These are phyloP conservation scores for Butorides virescens DNA, from an alignment of 2,113 vertebrate species.

Conservation along the genomic window DNA sequence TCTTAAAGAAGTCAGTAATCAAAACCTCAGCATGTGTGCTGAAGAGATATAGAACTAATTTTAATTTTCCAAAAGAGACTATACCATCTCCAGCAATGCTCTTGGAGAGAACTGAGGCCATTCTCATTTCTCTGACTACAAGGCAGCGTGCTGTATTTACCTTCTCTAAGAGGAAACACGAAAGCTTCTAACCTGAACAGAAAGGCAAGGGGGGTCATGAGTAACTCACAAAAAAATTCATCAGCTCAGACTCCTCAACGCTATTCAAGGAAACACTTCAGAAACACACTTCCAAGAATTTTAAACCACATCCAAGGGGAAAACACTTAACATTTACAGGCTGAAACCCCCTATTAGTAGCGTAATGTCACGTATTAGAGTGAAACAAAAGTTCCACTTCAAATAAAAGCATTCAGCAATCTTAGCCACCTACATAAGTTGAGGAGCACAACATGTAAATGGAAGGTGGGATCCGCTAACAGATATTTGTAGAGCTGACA, in stretches of 20 bases:
- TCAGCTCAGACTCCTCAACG: neutral
- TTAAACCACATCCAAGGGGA: constrained; percentile 1
- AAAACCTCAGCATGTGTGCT: constrained; percentile 20
- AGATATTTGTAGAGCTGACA: neutral
- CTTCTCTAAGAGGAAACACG: constrained; percentile 11
- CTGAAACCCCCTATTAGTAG: neutral
- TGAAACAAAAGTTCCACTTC: neutral
- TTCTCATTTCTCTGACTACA: neutral
- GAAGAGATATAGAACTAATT: constrained; percentile 21
- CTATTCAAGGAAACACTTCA: neutral
- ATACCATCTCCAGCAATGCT: neutral
- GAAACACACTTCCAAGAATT: neutral
- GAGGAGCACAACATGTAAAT: neutral
- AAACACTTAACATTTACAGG: neutral
- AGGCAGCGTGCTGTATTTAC: neutral
- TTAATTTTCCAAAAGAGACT: constrained; percentile 4
- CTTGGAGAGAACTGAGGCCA: neutral
- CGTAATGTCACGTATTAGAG: constrained; percentile 16
- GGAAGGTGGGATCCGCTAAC: neutral
- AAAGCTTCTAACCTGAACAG: neutral
- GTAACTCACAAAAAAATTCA: neutral
- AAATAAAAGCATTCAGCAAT: neutral
- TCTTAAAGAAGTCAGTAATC: neutral
- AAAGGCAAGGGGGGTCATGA: neutral
- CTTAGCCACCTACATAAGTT: neutral